Evolutionary conservation across 2,797 vertebrate species (phyloP), one percentile per base, ranked within the genome.

Genomic region (Arctocebus calabarensis): DNA sequence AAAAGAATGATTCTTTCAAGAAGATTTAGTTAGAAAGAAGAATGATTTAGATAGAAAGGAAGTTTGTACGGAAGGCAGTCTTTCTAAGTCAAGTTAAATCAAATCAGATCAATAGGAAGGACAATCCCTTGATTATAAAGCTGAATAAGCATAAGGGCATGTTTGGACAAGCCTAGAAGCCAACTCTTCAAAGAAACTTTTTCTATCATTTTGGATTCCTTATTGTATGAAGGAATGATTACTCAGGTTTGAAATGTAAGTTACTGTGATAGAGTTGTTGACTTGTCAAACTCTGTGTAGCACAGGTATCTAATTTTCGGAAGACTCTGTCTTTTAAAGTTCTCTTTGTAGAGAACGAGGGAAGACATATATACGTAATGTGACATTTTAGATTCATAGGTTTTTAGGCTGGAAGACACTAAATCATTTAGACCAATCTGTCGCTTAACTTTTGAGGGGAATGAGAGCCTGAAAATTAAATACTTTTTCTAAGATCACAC

Each of bases 31-130:
- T 40, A 40, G 40, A 40, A 71, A 1, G 78, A 3, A 85, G 77
- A 95, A 88, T 75, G 61, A 95, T 75, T 84, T 95, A 93, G 40
- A 86, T 84, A 25, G 43, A 40, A 91, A 79, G 62, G 25, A 37
- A 85, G 22, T 73, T 86, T 95, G 27, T 52, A 55, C 61, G 61
- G 29, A 68, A 57, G 37, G 77, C 78, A 94, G n/a, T 83, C 29
- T 94, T 90, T 90, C 66, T 81, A 73, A 11, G 14, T 89, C 73
- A 88, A 45, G 48, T 29, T 93, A 71, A 91, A 90, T 94, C 85
- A 61, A 95, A 77, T 84, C 34, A 82, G 11, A 20, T 92, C 77
- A 57, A 74, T 34, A 87, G 89, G 66, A 96, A 96, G 92, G 93
- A 43, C 0, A 59, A 17, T 94, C 52, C 14, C 64, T 57, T 88